phyloP scores from a whole-genome alignment of 2,113 vertebrate genomes.

The Gnathochromis pfefferi region DNA sequence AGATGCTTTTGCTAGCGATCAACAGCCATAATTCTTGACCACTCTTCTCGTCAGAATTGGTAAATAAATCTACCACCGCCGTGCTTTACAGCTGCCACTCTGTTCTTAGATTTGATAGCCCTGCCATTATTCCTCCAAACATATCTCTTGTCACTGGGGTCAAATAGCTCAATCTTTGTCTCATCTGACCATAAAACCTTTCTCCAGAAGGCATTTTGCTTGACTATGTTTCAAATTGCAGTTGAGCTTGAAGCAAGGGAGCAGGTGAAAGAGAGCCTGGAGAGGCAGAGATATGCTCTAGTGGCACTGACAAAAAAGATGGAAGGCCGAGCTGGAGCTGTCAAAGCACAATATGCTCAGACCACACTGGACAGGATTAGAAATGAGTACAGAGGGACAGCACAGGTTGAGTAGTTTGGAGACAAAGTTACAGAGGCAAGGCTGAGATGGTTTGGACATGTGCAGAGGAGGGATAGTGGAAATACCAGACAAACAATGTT shows the following conservation, averaged over 20 bases:
- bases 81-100: background rate
- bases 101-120: background rate
- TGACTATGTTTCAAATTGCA: background rate
- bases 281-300: background rate
- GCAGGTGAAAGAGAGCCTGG: background rate
- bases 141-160: background rate
- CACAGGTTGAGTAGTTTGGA: background rate
- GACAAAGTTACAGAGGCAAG: background rate
- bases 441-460: background rate
- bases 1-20: background rate
- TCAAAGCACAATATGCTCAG: background rate
- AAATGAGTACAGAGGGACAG: background rate
- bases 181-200: background rate
- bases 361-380: background rate
- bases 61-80: background rate
- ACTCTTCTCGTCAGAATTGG: background rate
- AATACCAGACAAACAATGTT: background rate
- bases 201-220: background rate
- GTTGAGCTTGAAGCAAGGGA: background rate
- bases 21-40: background rate
- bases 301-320: background rate
- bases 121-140: fast-evolving
- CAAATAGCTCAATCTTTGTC: fast-evolving
- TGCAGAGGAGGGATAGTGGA: background rate
- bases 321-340: background rate